Evolutionary conservation across 2,797 vertebrate genomes (phyloP).

Genomic region (Falco rusticolus): DNA sequence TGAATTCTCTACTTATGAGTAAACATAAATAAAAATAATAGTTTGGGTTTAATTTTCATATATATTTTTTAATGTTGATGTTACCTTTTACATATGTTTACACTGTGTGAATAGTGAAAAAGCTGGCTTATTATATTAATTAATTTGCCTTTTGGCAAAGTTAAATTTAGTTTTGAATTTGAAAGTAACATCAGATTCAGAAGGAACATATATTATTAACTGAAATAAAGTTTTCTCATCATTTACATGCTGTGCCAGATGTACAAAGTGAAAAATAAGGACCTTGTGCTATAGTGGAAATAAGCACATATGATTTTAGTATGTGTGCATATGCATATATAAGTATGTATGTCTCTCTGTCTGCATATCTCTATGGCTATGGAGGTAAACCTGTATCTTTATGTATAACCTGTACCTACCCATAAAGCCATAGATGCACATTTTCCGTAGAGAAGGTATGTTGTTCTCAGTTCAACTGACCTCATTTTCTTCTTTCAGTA

Average conservation of each 20-base stretch:
- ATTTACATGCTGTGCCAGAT: background rate
- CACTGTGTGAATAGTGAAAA: background rate
- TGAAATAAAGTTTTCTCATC: background rate
- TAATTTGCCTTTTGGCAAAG: background rate
- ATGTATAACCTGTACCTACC: background rate
- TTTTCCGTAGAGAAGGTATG: background rate
- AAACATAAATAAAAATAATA: background rate
- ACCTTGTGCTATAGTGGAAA: background rate
- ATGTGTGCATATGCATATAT: rapidly evolving
- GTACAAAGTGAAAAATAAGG: background rate
- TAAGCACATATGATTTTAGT: background rate
- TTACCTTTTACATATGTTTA: background rate
- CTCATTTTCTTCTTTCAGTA: background rate
- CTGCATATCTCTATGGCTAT: background rate
- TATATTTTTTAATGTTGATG: background rate
- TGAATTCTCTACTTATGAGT: background rate
- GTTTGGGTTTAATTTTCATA: background rate
- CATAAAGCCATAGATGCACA: background rate
- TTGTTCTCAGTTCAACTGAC: background rate
- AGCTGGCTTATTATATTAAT: background rate
- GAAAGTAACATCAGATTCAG: background rate
- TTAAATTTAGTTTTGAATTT: background rate
- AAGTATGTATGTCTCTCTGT: background rate
- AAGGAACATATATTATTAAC: background rate
- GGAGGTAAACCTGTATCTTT: background rate